These are phyloP conservation scores for Spodoptera littoralis DNA, from an alignment of 2,888 invertebrate species.

Conservation along the genomic window DNA sequence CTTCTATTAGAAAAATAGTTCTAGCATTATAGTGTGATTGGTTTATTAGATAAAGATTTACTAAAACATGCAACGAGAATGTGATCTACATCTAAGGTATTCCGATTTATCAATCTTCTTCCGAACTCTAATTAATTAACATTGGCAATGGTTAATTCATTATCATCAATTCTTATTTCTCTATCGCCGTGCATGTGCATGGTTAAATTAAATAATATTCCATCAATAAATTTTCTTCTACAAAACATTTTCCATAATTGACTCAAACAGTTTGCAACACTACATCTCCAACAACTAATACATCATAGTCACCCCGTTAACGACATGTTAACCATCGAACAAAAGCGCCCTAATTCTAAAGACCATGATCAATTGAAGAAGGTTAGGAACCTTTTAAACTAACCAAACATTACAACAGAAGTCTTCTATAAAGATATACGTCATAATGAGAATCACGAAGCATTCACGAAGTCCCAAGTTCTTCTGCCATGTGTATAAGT, in stretches of 20 bases:
- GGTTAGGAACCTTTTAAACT: conserved; percentile 22
- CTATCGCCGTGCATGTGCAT: too few relatives aligned
- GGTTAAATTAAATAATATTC: too few relatives aligned
- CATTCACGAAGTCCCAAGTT: conserved; percentile 43
- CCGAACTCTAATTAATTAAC: too few relatives aligned
- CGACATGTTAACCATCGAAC: conserved; percentile 11
- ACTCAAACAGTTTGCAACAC: conserved; percentile 10
- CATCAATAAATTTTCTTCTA: neutral
- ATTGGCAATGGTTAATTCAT: too few relatives aligned
- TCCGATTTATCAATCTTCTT: too few relatives aligned
- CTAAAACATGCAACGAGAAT: too few relatives aligned
- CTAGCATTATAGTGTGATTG: too few relatives aligned
- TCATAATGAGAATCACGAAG: conserved; percentile 29
- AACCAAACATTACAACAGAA: conserved; percentile 34
- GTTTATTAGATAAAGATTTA: too few relatives aligned
- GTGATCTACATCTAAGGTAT: too few relatives aligned
- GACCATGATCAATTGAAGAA: conserved; percentile 12
- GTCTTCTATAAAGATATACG: conserved; percentile 6
- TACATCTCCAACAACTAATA: conserved; percentile 13
- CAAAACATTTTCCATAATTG: conserved; percentile 10
- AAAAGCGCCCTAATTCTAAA: conserved; percentile 6
- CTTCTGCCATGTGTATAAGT: conserved; percentile 22
- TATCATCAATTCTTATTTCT: too few relatives aligned
- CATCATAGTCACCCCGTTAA: neutral
- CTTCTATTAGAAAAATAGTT: too few relatives aligned